Conservation (phyloP, 2,797 vertebrate species). For the Ctenosaura bakeri region DNA sequence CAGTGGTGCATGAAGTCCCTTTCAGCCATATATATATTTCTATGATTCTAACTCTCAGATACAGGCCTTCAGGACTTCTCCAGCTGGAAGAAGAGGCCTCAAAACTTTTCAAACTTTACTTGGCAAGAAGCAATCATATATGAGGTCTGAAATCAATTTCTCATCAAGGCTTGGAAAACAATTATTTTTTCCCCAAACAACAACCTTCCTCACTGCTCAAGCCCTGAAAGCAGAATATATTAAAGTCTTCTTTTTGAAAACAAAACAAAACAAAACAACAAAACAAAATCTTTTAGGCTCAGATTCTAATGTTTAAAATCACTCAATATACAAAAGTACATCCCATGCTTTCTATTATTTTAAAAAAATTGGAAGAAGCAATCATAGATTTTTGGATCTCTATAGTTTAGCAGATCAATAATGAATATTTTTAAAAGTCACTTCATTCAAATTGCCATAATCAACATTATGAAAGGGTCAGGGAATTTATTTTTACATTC, state of each 20-base stretch:
- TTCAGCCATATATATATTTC: too few species aligned
- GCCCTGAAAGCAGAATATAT: constrained; percentile 61
- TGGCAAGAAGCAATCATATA: too few species aligned
- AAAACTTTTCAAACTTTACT: too few species aligned
- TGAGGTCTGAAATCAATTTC: neutral
- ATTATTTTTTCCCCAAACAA: too few species aligned
- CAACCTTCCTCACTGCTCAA: neutral
- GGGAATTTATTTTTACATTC: constrained; percentile 59
- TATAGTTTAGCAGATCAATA: constrained; percentile 76
- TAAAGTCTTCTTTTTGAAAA: constrained; percentile 72
- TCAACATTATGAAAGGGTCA: constrained; percentile 59
- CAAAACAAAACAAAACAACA: constrained; percentile 7
- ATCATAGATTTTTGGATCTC: constrained; percentile 52
- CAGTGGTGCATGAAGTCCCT: too few species aligned
- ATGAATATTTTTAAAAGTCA: constrained; percentile 73
- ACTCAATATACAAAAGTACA: constrained; percentile 67
- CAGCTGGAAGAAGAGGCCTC: neutral
- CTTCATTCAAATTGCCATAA: constrained; percentile 71
- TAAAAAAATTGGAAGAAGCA: constrained; percentile 65
- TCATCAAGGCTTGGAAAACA: too few species aligned
- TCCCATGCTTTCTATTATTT: constrained; percentile 68
- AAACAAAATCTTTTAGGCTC: constrained; percentile 70
- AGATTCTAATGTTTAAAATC: constrained; percentile 72
- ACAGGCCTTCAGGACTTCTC: neutral
- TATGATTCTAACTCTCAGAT: constrained; percentile 25